A percentile compares a stretch with the other conserved stretches of the same genome.
Conservation (phyloP, 2,888 invertebrate genomes). For the Scelioninae gen. 2 region DNA sequence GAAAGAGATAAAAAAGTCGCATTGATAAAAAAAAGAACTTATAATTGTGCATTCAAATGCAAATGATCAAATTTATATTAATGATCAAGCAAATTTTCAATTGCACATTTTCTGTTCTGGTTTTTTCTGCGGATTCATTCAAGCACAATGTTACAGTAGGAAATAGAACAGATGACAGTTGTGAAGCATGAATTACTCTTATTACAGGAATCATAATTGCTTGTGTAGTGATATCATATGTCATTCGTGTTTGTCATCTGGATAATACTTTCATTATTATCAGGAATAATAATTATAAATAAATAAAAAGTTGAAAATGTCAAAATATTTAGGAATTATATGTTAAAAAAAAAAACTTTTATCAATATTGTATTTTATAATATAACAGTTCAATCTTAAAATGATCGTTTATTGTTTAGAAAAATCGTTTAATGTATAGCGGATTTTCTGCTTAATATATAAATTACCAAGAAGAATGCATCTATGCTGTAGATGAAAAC, state of each 20-base stretch:
- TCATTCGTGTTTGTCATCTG: slow-evolving; percentile 24
- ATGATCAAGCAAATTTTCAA: slow-evolving; percentile 69
- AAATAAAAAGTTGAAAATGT: no score
- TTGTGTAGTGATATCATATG: slow-evolving; percentile 46
- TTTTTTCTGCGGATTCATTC: slow-evolving; percentile 58
- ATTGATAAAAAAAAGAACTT: slow-evolving; percentile 31
- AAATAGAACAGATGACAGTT: slow-evolving; percentile 46
- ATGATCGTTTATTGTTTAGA: no score
- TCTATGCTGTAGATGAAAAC: no score
- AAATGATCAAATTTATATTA: slow-evolving; percentile 70
- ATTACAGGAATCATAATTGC: slow-evolving; percentile 53
- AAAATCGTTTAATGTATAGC: no score
- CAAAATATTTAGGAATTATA: background rate
- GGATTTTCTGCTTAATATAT: no score
- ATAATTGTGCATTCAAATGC: slow-evolving; percentile 51
- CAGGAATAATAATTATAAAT: no score
- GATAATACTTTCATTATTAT: slow-evolving; percentile 35
- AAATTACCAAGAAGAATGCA: no score
- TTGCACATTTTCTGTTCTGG: slow-evolving; percentile 54
- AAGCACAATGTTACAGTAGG: slow-evolving; percentile 45
- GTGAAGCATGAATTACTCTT: slow-evolving; percentile 51
- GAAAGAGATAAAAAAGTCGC: slow-evolving; percentile 17
- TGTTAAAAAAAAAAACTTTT: no score
- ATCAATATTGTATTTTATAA: no score
- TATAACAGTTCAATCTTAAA: no score